Conservation (phyloP, 2,113 vertebrate species). For the Scatophagus argus region DNA sequence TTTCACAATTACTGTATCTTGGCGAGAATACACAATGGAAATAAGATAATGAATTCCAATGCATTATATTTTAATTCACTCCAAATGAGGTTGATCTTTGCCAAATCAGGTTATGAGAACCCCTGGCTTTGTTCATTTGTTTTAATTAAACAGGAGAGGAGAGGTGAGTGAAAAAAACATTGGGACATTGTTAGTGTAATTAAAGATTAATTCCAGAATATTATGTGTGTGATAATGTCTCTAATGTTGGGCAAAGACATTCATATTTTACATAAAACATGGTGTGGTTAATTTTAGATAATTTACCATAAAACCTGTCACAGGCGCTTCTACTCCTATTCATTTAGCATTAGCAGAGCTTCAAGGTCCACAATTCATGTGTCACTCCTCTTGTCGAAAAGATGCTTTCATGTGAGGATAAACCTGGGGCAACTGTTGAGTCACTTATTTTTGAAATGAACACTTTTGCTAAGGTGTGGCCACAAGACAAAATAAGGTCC, state of each 20-base stretch:
- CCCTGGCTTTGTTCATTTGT: constrained; percentile 78
- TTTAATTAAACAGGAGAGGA: constrained; percentile 72
- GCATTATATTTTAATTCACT: constrained; percentile 69
- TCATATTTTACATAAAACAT: constrained; percentile 38
- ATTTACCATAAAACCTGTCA: constrained; percentile 44
- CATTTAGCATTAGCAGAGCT: constrained; percentile 45
- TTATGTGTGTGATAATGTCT: constrained; percentile 41
- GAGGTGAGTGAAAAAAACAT: constrained; percentile 64
- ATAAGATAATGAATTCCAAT: constrained; percentile 66
- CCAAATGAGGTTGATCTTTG: constrained; percentile 73
- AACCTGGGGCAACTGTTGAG: constrained; percentile 24
- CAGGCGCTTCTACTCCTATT: neutral
- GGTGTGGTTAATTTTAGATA: constrained; percentile 39
- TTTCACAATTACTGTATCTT: constrained; percentile 29
- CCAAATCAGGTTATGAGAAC: constrained; percentile 74
- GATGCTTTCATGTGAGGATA: constrained; percentile 20
- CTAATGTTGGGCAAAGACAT: constrained; percentile 35
- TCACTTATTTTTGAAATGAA: constrained; percentile 7
- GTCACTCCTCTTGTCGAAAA: constrained; percentile 44
- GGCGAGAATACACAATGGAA: constrained; percentile 49
- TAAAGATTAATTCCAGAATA: constrained; percentile 66
- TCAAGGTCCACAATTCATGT: constrained; percentile 37
- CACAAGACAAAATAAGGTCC: constrained; percentile 8
- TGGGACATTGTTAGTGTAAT: constrained; percentile 67
- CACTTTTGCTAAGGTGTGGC: neutral